Evolutionary conservation across 2,888 invertebrate genomes (phyloP).

Genomic region (Tinea pellionella): DNA sequence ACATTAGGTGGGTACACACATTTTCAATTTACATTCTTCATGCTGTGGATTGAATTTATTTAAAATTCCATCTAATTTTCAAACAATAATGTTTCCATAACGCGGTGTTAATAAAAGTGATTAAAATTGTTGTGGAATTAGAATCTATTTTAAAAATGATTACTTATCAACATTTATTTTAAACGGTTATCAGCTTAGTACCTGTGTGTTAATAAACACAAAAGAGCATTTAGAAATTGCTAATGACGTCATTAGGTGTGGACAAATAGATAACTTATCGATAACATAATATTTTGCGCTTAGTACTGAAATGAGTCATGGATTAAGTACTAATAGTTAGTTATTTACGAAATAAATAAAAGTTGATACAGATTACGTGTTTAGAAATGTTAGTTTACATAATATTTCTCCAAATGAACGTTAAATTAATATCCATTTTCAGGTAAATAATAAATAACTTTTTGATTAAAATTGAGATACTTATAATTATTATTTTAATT

Average conservation of each 20-base stretch:
- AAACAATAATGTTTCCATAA: too few relatives aligned
- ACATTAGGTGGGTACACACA: neutral
- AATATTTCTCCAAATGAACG: neutral
- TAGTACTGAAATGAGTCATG: neutral
- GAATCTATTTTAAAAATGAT: too few relatives aligned
- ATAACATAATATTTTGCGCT: neutral
- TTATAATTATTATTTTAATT: neutral
- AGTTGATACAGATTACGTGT: too few relatives aligned
- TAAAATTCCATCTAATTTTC: too few relatives aligned
- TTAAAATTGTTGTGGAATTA: too few relatives aligned
- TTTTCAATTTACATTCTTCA: neutral
- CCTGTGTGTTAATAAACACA: neutral
- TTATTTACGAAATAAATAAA: neutral
- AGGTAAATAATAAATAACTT: neutral
- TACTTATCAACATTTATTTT: neutral
- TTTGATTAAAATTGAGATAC: neutral
- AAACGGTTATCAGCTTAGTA: neutral
- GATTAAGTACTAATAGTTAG: neutral
- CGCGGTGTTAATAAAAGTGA: too few relatives aligned
- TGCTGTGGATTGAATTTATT: neutral
- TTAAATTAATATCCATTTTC: neutral
- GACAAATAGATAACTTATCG: conserved; percentile 2
- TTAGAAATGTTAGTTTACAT: too few relatives aligned
- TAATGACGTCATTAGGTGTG: conserved; percentile 6
- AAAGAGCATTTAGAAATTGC: neutral